These are phyloP conservation scores for Diplodus sargus DNA, from an alignment of 2,797 vertebrate genomes.

Conservation along the genomic window DNA sequence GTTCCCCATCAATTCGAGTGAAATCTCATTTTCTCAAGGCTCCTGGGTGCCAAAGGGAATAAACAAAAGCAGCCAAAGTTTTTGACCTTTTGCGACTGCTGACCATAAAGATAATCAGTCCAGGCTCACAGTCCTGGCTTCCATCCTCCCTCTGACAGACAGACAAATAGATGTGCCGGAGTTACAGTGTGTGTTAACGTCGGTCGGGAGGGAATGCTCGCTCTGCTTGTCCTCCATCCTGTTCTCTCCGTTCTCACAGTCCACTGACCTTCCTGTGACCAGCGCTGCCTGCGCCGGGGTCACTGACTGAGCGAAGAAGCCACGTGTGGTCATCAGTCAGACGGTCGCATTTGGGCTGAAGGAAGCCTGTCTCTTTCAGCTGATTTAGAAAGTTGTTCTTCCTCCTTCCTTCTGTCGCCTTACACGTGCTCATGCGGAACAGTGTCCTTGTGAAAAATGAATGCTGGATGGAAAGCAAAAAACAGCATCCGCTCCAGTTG, in stretches of 20 bases:
- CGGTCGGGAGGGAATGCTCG: conserved; percentile 60
- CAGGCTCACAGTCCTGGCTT: conserved; percentile 62
- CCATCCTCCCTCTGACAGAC: conserved; percentile 70
- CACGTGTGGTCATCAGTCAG: conserved; percentile 66
- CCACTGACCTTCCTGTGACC: conserved; percentile 64
- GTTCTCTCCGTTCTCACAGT: conserved; percentile 73
- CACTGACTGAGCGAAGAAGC: conserved; percentile 70
- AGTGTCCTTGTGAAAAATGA: conserved; percentile 63
- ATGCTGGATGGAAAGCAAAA: conserved; percentile 42
- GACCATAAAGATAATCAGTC: conserved; percentile 67
- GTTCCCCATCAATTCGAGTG: conserved; percentile 55
- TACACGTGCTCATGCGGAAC: conserved; percentile 28
- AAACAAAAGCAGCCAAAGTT: conserved; percentile 71
- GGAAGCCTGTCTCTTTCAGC: conserved; percentile 55
- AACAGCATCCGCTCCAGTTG: conserved; percentile 56
- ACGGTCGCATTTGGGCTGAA: conserved; percentile 41
- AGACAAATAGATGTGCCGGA: conserved; percentile 64
- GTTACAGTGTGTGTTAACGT: conserved; percentile 59
- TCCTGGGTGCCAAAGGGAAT: conserved; percentile 65
- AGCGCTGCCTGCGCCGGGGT: conserved; percentile 57
- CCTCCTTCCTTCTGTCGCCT: conserved; percentile 18
- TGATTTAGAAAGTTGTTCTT: conserved; percentile 29
- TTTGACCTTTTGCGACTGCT: conserved; percentile 63
- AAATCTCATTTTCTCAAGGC: conserved; percentile 67
- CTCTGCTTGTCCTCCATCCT: conserved; percentile 69